Percentiles rank a stretch among this genome's conserved stretches.
Conservation (phyloP, 2,888 invertebrate genomes). For the Catocala sponsa region DNA sequence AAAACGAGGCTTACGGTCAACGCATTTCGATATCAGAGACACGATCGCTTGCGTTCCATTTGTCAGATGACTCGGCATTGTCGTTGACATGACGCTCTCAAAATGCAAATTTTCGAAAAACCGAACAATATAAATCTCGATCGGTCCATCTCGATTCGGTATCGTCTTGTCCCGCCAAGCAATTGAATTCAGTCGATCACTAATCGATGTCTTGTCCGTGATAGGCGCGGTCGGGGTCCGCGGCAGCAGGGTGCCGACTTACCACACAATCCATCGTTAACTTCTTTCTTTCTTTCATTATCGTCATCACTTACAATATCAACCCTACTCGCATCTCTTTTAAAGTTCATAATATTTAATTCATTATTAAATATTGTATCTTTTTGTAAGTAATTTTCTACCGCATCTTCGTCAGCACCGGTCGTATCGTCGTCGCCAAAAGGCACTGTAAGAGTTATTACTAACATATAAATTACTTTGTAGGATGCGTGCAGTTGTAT, state of each 20-base stretch:
- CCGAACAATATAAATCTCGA: conserved; percentile 85
- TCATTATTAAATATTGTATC: conserved; percentile 74
- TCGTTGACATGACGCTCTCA: conserved; percentile 86
- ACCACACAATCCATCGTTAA: conserved; percentile 89
- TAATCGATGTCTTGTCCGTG: conserved; percentile 88
- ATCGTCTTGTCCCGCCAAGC: conserved; percentile 85
- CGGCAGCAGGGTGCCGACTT: conserved; percentile 88
- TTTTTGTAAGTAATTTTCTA: conserved; percentile 85
- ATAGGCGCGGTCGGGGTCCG: conserved; percentile 86
- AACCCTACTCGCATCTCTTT: conserved; percentile 70
- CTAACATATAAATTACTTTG: conserved; percentile 73
- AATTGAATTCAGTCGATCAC: conserved; percentile 88
- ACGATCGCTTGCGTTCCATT: conserved; percentile 82
- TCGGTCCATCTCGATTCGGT: conserved; percentile 82
- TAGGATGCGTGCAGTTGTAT: conserved; percentile 52
- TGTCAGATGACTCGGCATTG: conserved; percentile 87
- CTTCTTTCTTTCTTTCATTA: conserved; percentile 87
- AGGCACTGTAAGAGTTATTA: conserved; percentile 67
- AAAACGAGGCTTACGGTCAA: conserved; percentile 85
- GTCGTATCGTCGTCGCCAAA: conserved; percentile 63
- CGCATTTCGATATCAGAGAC: conserved; percentile 82
- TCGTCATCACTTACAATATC: conserved; percentile 74
- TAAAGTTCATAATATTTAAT: conserved; percentile 77
- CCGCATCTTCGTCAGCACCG: conserved; percentile 84
- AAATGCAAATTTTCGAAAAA: conserved; percentile 87